A percentile compares a stretch with the other conserved stretches of the same genome.
Evolutionary conservation across 2,113 vertebrate species (phyloP).

Genomic region (Furnarius figulus): DNA sequence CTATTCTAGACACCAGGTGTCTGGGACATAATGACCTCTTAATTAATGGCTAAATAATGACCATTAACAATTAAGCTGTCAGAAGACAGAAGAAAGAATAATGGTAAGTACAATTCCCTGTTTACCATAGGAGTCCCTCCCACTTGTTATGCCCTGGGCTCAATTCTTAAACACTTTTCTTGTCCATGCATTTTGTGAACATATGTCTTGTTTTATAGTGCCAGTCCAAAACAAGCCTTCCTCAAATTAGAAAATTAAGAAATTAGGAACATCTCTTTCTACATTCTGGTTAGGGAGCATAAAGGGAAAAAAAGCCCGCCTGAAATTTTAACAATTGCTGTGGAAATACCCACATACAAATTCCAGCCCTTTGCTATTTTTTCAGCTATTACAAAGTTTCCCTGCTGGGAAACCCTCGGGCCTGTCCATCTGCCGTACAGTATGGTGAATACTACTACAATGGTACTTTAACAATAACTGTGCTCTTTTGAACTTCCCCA

Average conservation of each 20-base stretch:
- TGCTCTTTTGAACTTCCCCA: slow-evolving; percentile 38
- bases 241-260: background rate
- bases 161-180: background rate
- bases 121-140: background rate
- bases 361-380: background rate
- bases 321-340: background rate
- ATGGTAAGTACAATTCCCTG: background rate
- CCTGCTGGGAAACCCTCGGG: background rate
- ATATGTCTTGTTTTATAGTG: background rate
- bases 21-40: slow-evolving; percentile 20
- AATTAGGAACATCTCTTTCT: background rate
- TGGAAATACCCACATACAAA: background rate
- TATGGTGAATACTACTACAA: slow-evolving; percentile 20
- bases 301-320: background rate
- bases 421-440: slow-evolving; percentile 1
- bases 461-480: slow-evolving; percentile 34
- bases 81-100: background rate
- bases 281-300: fast-evolving
- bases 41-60: slow-evolving; percentile 42
- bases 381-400: background rate
- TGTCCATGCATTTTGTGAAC: background rate
- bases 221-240: background rate
- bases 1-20: background rate
- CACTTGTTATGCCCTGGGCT: background rate
- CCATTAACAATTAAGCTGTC: background rate